These are phyloP conservation scores for Mormyrus proboscirostris DNA, from an alignment of 2,797 vertebrate genomes.

Conservation along the genomic window DNA sequence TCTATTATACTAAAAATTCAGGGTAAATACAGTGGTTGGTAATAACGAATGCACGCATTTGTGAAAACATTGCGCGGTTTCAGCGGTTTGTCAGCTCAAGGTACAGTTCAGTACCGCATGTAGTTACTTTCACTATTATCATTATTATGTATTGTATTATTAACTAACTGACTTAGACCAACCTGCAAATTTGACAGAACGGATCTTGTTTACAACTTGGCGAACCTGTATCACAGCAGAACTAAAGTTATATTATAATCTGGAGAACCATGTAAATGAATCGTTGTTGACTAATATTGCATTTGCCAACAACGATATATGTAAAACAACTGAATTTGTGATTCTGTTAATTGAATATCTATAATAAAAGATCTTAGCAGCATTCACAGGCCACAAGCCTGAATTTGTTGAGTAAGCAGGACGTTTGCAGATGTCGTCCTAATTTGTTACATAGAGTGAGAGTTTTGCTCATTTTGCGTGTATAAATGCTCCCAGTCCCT, in stretches of 20 bases:
- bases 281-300: background rate
- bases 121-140: background rate
- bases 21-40: background rate
- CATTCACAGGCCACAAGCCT: background rate
- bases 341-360: background rate
- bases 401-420: conserved; percentile 9
- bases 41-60: background rate
- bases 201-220: background rate
- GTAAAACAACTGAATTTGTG: background rate
- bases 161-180: background rate
- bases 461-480: background rate
- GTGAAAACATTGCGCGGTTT: background rate
- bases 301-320: background rate
- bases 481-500: background rate
- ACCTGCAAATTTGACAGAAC: background rate
- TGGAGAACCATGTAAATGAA: background rate
- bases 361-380: background rate
- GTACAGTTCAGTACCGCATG: background rate
- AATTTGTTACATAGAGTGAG: conserved; percentile 7
- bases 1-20: background rate
- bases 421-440: background rate
- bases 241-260: background rate
- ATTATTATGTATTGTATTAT: background rate
- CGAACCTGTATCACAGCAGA: background rate
- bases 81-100: background rate